Conservation (phyloP, 2,113 vertebrate genomes). For the Himantopus leucocephalus region DNA sequence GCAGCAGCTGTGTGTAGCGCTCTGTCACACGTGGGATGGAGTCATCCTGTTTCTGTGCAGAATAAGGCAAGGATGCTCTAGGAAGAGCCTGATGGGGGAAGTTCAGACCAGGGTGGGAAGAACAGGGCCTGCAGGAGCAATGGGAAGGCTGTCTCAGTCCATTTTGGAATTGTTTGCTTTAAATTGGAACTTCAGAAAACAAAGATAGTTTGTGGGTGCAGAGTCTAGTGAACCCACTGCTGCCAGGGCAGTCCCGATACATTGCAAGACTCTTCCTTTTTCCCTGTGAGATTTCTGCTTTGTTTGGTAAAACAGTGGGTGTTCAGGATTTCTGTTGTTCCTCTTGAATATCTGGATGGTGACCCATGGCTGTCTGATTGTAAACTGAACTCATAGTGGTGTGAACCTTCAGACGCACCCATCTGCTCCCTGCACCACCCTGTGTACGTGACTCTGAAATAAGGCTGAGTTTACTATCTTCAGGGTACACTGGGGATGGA, state of each 20-base stretch:
- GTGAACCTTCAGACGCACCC: background rate
- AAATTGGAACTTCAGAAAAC: background rate
- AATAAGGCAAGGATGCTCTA: background rate
- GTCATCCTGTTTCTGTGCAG: background rate
- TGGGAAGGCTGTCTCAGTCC: background rate
- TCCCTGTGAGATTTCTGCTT: background rate
- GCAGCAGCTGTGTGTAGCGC: accelerated
- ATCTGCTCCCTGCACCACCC: background rate
- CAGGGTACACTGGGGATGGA: background rate
- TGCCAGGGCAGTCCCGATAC: background rate
- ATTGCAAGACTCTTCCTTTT: background rate
- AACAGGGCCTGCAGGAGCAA: background rate
- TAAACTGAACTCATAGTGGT: background rate
- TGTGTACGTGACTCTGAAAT: background rate
- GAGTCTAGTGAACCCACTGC: background rate
- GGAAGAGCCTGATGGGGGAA: background rate
- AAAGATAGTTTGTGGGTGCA: background rate
- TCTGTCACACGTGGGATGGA: background rate
- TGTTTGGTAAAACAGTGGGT: background rate
- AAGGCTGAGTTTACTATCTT: background rate
- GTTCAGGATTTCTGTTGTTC: background rate
- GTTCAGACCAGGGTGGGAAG: background rate
- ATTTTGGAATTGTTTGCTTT: background rate
- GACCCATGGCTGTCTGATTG: background rate
- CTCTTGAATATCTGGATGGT: background rate